Evolutionary conservation across 2,888 invertebrate genomes (phyloP).

Genomic region (Nephrotoma guestfalica): DNA sequence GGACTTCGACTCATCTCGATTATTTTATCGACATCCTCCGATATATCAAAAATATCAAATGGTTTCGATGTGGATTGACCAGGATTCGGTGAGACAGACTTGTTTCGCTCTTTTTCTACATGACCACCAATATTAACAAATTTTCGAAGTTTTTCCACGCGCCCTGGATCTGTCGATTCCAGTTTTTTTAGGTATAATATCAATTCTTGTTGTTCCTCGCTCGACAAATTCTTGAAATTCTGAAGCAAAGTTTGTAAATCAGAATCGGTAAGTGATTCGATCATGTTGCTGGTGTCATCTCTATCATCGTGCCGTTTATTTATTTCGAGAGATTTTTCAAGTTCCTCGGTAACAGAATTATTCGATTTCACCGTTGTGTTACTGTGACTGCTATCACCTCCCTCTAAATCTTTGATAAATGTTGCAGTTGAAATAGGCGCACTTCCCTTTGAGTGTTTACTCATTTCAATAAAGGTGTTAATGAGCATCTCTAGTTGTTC

Average conservation of each 20-base stretch:
- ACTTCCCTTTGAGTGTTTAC: constrained; percentile 40
- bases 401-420: constrained; percentile 29
- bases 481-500: constrained; percentile 65
- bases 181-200: constrained; percentile 69
- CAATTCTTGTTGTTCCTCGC: constrained; percentile 68
- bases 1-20: constrained; percentile 13
- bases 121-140: constrained; percentile 45
- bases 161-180: constrained; percentile 56
- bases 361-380: constrained; percentile 2
- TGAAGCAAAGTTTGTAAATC: constrained; percentile 66
- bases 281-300: constrained; percentile 22
- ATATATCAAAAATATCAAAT: not conserved
- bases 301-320: constrained; percentile 10
- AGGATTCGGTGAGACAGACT: not conserved
- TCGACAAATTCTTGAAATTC: constrained; percentile 65
- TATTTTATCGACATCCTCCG: constrained; percentile 26
- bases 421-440: constrained; percentile 35
- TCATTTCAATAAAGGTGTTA: constrained; percentile 61
- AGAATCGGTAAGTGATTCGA: constrained; percentile 65
- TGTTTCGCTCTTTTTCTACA: constrained; percentile 6
- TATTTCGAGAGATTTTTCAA: not conserved
- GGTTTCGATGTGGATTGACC: not conserved
- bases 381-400: constrained; percentile 19
- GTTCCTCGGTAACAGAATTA: not conserved
- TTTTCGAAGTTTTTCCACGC: constrained; percentile 63